These are phyloP conservation scores for Dione vanillae DNA, from an alignment of 2,888 invertebrate species.

Conservation along the genomic window DNA sequence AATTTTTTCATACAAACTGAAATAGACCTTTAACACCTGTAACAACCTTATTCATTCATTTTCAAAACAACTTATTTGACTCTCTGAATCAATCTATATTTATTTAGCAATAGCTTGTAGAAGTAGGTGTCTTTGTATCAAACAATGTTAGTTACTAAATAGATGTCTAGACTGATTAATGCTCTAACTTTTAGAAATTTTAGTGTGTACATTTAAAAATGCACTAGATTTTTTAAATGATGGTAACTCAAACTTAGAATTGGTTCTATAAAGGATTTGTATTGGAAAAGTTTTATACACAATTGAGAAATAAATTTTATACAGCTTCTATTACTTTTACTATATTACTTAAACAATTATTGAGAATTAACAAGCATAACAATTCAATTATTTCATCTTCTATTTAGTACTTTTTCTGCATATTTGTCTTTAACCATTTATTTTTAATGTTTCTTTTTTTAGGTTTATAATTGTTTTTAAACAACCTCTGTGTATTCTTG, in stretches of 20 bases:
- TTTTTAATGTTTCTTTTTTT: background rate
- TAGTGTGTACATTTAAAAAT: constrained; percentile 54
- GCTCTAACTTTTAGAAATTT: constrained; percentile 68
- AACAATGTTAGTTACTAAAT: constrained; percentile 59
- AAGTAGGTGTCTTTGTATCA: constrained; percentile 52
- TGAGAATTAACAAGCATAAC: too few species aligned
- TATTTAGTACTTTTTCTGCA: background rate
- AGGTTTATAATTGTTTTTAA: constrained; percentile 66
- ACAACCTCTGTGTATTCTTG: constrained; percentile 73
- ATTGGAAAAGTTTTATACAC: constrained; percentile 33
- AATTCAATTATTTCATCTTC: background rate
- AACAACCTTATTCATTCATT: too few species aligned
- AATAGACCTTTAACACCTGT: too few species aligned
- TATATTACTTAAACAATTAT: background rate
- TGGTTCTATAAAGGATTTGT: constrained; percentile 12
- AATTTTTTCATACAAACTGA: too few species aligned
- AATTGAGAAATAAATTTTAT: constrained; percentile 11
- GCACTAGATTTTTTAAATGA: constrained; percentile 73
- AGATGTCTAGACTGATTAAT: constrained; percentile 81
- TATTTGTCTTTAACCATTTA: background rate
- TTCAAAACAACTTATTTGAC: constrained; percentile 18
- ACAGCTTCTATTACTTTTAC: background rate
- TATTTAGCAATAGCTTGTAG: constrained; percentile 52
- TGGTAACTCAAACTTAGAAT: constrained; percentile 57
- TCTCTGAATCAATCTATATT: constrained; percentile 43